Percentiles rank a stretch among this genome's conserved stretches.
Evolutionary conservation across 1,140 invertebrate species (phyloP).

Genomic region (Zelostemma sp.): DNA sequence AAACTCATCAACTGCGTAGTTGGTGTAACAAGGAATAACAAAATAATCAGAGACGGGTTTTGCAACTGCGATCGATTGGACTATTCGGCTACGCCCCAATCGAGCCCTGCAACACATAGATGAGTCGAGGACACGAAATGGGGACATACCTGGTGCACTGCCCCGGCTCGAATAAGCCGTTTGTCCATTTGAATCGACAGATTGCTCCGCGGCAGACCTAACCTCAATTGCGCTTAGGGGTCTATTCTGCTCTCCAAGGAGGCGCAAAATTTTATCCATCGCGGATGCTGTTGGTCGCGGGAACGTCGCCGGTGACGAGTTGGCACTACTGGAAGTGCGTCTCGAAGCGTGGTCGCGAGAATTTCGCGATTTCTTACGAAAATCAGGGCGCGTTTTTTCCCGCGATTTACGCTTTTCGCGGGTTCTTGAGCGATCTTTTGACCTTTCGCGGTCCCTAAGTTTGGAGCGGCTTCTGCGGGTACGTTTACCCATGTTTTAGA

Average conservation of each 20-base stretch:
- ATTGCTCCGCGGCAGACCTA: neutral
- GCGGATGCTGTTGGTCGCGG: no score
- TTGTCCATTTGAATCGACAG: neutral
- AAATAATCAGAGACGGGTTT: neutral
- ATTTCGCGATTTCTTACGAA: no score
- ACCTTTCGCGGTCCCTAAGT: no score
- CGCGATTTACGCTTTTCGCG: no score
- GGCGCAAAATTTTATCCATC: neutral
- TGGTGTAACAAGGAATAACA: neutral
- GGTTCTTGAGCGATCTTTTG: no score
- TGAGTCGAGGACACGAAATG: neutral
- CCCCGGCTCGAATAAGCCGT: conserved; percentile 22
- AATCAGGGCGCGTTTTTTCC: no score
- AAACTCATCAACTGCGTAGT: no score
- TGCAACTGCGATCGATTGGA: neutral
- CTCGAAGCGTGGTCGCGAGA: no score
- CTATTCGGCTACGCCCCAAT: neutral
- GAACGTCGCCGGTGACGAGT: no score
- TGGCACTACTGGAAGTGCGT: neutral
- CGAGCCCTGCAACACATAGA: neutral
- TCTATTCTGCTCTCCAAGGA: neutral
- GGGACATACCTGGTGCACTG: conserved; percentile 16
- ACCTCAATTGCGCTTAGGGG: neutral
- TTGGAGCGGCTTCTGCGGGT: no score
- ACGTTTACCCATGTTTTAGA: no score